phyloP scores from a whole-genome alignment of 1,140 invertebrate genomes.

The Atopsyche davidsoni region DNA sequence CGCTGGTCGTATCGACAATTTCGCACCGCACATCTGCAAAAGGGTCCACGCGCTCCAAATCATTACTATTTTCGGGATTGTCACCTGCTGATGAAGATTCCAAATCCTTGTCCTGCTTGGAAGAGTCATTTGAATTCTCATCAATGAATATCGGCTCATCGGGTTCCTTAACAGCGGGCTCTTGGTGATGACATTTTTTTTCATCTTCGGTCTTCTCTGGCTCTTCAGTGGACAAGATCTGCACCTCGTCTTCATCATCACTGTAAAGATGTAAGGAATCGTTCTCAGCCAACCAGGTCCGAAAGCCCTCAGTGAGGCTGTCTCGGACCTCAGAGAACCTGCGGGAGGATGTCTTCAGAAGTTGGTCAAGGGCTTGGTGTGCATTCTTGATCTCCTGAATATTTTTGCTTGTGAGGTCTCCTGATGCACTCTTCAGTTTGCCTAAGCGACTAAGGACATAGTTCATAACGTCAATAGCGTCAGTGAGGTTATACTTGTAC shows the following conservation, averaged over 20 bases:
- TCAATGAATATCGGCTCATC: slow-evolving; percentile 48
- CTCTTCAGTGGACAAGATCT: slow-evolving; percentile 38
- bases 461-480: slow-evolving; percentile 43
- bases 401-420: slow-evolving; percentile 36
- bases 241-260: slow-evolving; percentile 35
- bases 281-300: slow-evolving; percentile 40
- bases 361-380: slow-evolving; percentile 38
- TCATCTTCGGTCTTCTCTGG: not conserved
- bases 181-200: not conserved
- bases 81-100: not conserved
- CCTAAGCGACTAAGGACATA: slow-evolving; percentile 39
- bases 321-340: slow-evolving; percentile 41
- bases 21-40: slow-evolving; percentile 1
- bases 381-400: slow-evolving; percentile 40
- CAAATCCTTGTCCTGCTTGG: slow-evolving; percentile 7
- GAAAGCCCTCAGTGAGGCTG: slow-evolving; percentile 42
- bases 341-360: slow-evolving; percentile 37
- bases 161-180: not conserved
- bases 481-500: slow-evolving; percentile 44
- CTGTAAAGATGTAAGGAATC: slow-evolving; percentile 19
- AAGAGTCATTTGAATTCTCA: slow-evolving; percentile 45
- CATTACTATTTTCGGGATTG: not conserved
- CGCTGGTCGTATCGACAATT: slow-evolving; percentile 2
- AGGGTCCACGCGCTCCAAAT: not conserved
- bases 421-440: slow-evolving; percentile 40